Conservation (phyloP, 2,113 vertebrate species). For the Atractosteus spatula region DNA sequence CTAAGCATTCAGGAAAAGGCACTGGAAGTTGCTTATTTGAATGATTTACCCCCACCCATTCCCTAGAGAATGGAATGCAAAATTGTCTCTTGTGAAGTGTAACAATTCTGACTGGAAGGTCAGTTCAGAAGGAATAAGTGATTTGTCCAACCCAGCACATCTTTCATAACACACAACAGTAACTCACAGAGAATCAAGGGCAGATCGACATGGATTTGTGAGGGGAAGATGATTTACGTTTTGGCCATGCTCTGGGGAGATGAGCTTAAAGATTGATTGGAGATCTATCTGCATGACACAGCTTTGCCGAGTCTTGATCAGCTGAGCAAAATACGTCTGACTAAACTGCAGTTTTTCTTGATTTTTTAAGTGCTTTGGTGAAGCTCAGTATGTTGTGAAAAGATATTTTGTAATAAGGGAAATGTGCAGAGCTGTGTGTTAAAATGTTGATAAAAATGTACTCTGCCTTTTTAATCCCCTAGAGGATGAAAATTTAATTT, state of each 20-base stretch:
- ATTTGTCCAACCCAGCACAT: background rate
- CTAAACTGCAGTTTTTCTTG: background rate
- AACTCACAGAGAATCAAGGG: conserved; percentile 4
- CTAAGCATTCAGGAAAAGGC: background rate
- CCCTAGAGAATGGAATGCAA: background rate
- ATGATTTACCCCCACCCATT: background rate
- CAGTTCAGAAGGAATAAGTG: too few relatives aligned
- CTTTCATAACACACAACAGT: background rate
- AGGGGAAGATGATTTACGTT: background rate
- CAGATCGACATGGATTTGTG: background rate
- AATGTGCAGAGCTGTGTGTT: background rate
- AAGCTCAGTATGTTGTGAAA: background rate
- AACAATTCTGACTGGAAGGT: too few relatives aligned
- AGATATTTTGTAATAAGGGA: background rate
- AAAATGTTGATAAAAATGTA: background rate
- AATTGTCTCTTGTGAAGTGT: too few relatives aligned
- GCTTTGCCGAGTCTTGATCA: conserved; percentile 4
- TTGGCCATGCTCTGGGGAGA: background rate
- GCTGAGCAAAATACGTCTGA: background rate
- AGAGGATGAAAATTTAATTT: background rate
- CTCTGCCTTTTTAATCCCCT: background rate
- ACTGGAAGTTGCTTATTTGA: too few relatives aligned
- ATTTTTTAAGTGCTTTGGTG: background rate
- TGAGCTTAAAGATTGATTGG: conserved; percentile 2
- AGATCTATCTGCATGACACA: background rate